Evolutionary conservation across 2,113 vertebrate genomes (phyloP), one percentile per base, ranked within the genome.

Genomic region (Myodes glareolus): DNA sequence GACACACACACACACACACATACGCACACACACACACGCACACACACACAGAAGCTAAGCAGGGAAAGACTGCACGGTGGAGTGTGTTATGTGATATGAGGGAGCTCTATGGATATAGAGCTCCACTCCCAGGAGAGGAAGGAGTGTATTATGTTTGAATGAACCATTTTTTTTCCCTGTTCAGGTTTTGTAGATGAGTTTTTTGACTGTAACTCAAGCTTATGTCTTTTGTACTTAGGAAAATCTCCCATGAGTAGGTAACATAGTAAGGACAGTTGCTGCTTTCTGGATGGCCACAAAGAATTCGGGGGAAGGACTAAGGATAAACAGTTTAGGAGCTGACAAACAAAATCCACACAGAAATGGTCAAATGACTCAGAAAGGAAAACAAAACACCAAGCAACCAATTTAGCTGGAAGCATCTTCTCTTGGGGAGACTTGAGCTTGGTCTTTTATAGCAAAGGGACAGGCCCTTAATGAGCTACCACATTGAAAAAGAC

Each of bases 271-370:
- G 87, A 90, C 21, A 45, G 68, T 42, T 75, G 86, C 68, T 36
- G 90, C 78, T 93, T 97, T 96, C 65, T 91, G 61, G 92, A 88
- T 95, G 88, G 95, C 88, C 91, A 61, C 50, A 80, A n/a, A 93
- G 81, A 93, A 78, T 72, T 76, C 10, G 16, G 25, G 78, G 89
- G 85, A 70, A 93, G 33, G 23, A 61, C 16, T 42, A 76, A 91
- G 68, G 58, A 80, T 82, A 91, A 95, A 95, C 77, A 95, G 85
- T 93, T 96, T 93, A 85, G 42, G 58, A 89, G 36, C 36, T 42
- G 76, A 58, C 77, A 42, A 72, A 78, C 19, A 31, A 91, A 95
- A 91, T 92, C 25, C n/a, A 52, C 68, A 67, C 76, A 55, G 63
- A 94, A 88, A 68, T 16, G 55, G 42, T 45, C 68, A 36, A 50